Evolutionary conservation across 2,113 vertebrate genomes (phyloP), one percentile per base, ranked within the genome.

Genomic region (Scomber colias): DNA sequence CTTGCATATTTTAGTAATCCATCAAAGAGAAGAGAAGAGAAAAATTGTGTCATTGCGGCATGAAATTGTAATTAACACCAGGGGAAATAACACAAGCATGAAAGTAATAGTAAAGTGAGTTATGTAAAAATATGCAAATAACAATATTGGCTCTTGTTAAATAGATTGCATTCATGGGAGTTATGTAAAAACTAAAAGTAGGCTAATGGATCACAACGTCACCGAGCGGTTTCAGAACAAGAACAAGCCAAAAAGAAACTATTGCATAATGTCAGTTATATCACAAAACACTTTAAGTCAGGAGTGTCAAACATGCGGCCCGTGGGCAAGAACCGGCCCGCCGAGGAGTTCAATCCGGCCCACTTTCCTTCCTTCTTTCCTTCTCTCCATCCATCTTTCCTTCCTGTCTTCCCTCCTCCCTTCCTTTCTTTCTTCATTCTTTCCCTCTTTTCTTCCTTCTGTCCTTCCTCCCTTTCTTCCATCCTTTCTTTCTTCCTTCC

Each of bases 11-110:
- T 55, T 44, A 24, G 30, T 50, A 44, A 44, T 59, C 51, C 78
- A 51, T 68, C 50, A 27, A 40, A 40, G 35, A 40, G 35, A 81
- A 69, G 19, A 19, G 63, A 59, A 8, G 24, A 70, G n/a, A 24
- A 78, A 78, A 78, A 0, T 5, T 61, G 49, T 82, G 75, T 78
- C 79, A 71, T 8, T 16, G 51, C 59, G 54, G 75, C 75, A 75
- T 78, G 54, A 71, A 75, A 40, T 24, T 2, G 1, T 15, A 51
- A 62, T 65, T 60, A 85, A 82, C 8, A 31, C 17, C 19, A 45
- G 24, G 7, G 7, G 27, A 55, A 74, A 64, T 3, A 48, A 12
- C 31, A 48, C 1, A 15, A 64, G 27, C 3, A 44, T 8, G 16
- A 62, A 80, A 53, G 27, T 40, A 70, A 62, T 76, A 53, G 27